Base-by-base conservation (phyloP, 1,140 invertebrate species). In the Scaptomyza montana region DNA sequence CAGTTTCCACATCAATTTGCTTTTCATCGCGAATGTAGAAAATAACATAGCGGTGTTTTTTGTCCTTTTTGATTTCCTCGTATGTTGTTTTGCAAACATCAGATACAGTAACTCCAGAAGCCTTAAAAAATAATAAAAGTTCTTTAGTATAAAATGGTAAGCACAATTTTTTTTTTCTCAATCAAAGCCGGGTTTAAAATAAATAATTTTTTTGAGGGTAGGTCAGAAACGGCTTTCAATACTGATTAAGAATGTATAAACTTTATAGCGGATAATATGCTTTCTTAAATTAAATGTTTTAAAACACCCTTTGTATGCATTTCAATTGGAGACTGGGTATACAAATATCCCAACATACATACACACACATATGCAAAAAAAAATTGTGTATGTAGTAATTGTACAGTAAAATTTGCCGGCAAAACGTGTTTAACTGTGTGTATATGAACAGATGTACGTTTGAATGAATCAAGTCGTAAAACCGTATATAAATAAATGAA, bases 21-120 rank as follows among this genome's bases (percentile, higher is more conserved):
- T 97, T 97, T 92, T 98, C 97, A 93, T 98, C 97, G 85, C 97
- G 96, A 92, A 98, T 98, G 93, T 96, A 97, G 93, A 98, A 98
- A 91, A 98, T 97, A 57, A 98, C 97, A 94, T 98, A 98, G 91
- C 98, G 96, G 94, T 98, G 97, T 91, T 98, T 98, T 93, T 98
- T 98, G 93, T 98, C 97, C 94, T 98, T 98, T 94, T 98, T 98
- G 78, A 98, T 98, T 94, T 98, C 97, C 93, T 98, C 97, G 93
- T 98, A 98, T 78, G 96, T 97, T 54, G 96, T 97, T 94, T 98
- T 98, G 93, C 97, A 98, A 72, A 95, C 95, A 94, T 98, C 97
- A 79, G 97, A 97, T 66, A 98, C 97, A 93, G 97, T 98, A 80
- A 98, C 97, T 93, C 98, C 98, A 91, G 97, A 98, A 94, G 97